phyloP scores from a whole-genome alignment of 64 coral and sea anemone species.

The Montipora sp. region DNA sequence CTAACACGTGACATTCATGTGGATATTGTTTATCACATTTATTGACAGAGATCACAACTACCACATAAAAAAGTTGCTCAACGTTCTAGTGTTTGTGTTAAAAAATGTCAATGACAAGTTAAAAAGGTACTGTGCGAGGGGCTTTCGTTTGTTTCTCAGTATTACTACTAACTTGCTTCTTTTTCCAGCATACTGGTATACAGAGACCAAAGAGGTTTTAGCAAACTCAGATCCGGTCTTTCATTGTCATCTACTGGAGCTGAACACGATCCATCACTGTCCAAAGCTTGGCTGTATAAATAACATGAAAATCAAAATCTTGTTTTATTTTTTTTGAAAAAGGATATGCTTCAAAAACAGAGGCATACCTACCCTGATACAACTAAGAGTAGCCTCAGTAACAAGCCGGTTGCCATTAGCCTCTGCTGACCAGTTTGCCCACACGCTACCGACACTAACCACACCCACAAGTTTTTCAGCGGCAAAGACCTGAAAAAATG shows the following conservation, averaged over 20 bases:
- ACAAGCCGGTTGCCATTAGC: conserved; percentile 94
- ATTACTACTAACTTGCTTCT: conserved; percentile 69
- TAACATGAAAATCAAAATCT: background rate
- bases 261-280: conserved; percentile 75
- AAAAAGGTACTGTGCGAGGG: background rate
- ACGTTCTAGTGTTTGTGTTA: too few relatives aligned
- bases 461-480: conserved; percentile 89
- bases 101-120: background rate
- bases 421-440: conserved; percentile 98
- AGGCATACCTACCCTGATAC: conserved; percentile 79
- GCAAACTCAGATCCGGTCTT: conserved; percentile 87
- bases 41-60: too few relatives aligned
- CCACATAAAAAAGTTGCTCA: too few relatives aligned
- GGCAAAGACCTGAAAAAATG: conserved; percentile 75
- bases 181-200: conserved; percentile 99
- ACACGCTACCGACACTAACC: conserved; percentile 97
- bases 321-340: background rate
- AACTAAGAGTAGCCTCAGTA: conserved; percentile 86
- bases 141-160: background rate
- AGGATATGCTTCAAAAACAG: background rate
- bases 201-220: conserved; percentile 94
- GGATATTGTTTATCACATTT: too few relatives aligned
- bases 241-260: conserved; percentile 69
- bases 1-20: too few relatives aligned
- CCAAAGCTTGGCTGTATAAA: conserved; percentile 70